Evolutionary conservation across 2,888 invertebrate species (phyloP).

Genomic region (Xestia sexstrigata): DNA sequence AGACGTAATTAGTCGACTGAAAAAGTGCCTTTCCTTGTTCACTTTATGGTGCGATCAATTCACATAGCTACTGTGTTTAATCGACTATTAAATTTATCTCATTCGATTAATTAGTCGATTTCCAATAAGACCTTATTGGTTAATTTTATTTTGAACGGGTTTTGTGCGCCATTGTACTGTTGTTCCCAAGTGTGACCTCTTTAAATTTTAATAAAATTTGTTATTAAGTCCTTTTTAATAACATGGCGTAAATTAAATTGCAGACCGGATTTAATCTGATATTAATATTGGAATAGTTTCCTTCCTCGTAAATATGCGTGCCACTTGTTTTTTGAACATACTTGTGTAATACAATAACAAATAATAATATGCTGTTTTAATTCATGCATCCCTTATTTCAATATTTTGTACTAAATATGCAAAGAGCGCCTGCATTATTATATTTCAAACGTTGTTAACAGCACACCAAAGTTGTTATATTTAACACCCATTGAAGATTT

Average conservation of each 20-base stretch:
- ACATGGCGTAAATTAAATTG: constrained; percentile 1
- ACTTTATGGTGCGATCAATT: constrained; percentile 79
- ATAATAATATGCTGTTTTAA: not conserved
- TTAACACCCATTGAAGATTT: constrained; percentile 34
- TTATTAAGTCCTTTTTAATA: constrained; percentile 4
- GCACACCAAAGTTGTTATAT: constrained; percentile 20
- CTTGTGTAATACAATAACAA: constrained; percentile 4
- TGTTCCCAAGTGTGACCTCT: not conserved
- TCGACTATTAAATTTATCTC: constrained; percentile 70
- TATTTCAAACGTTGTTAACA: constrained; percentile 16
- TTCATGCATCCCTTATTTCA: not conserved
- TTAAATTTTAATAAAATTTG: constrained; percentile 14
- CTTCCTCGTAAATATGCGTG: constrained; percentile 18
- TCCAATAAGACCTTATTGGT: constrained; percentile 51
- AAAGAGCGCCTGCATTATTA: not conserved
- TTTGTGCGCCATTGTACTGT: constrained; percentile 45
- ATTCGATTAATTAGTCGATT: constrained; percentile 64
- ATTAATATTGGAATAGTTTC: constrained; percentile 22
- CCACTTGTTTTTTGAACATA: constrained; percentile 12
- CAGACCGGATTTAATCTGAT: constrained; percentile 16
- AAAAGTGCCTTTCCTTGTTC: constrained; percentile 86
- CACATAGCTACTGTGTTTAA: constrained; percentile 77
- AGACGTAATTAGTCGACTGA: constrained; percentile 85
- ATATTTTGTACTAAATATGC: not conserved
- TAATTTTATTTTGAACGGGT: constrained; percentile 38